These are phyloP conservation scores for Neogale vison DNA, from an alignment of 2,113 vertebrate genomes.

Conservation along the genomic window DNA sequence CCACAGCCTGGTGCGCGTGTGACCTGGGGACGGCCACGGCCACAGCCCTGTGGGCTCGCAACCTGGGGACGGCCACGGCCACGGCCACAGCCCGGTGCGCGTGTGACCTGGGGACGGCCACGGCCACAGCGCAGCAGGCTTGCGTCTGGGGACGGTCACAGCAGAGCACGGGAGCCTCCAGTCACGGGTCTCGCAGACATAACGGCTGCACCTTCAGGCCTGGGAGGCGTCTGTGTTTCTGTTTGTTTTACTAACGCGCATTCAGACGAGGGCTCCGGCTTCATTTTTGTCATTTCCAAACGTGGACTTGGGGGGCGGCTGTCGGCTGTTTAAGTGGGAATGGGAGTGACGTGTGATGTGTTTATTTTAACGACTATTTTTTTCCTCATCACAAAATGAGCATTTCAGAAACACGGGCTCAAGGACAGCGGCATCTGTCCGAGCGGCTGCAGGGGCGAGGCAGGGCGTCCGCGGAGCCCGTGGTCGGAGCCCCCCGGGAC, in stretches of 20 bases:
- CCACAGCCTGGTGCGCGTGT: rapidly evolving
- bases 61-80: no score
- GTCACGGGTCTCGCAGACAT: rapidly evolving
- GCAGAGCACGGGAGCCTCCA: rapidly evolving
- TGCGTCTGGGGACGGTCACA: no score
- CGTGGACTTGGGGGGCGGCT: neutral
- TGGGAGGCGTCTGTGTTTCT: neutral
- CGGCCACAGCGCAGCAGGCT: no score
- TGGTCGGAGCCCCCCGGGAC: rapidly evolving
- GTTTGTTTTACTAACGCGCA: neutral
- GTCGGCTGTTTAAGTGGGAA: neutral
- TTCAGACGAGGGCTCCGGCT: neutral
- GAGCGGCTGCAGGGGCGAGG: rapidly evolving
- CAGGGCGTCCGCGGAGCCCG: neutral
- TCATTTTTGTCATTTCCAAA: neutral
- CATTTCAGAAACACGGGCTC: neutral
- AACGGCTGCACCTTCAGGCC: rapidly evolving
- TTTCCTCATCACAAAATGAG: neutral
- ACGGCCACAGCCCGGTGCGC: no score
- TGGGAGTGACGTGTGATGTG: neutral
- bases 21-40: no score
- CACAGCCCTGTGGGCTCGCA: no score
- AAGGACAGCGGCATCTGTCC: rapidly evolving
- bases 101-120: no score
- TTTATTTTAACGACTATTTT: neutral